A percentile compares a stretch with the other conserved stretches of the same genome.
Evolutionary conservation across 2,113 vertebrate species (phyloP).

Genomic region (Gymnobelideus leadbeateri): DNA sequence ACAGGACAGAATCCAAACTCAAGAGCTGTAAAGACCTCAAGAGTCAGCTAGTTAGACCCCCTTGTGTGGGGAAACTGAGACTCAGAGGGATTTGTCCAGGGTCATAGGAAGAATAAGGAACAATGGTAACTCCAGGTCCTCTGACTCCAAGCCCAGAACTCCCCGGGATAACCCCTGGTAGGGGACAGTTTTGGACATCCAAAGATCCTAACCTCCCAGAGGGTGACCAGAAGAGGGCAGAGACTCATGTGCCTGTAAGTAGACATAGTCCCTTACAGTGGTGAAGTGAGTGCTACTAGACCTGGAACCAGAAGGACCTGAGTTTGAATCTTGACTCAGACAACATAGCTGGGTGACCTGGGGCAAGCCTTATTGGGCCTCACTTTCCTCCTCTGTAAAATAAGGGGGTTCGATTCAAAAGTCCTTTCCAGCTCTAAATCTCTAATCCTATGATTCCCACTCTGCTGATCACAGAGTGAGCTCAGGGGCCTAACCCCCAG

Average conservation of each 20-base stretch:
- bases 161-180: neutral
- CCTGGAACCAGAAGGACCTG: neutral
- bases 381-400: neutral
- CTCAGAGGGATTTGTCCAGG: neutral
- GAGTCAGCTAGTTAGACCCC: neutral
- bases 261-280: neutral
- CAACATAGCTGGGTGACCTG: neutral
- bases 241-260: neutral
- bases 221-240: neutral
- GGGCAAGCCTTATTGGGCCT: neutral
- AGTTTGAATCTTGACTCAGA: neutral
- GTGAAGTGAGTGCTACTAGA: no score
- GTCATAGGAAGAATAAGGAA: neutral
- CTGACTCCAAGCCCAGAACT: no score
- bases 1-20: neutral
- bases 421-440: neutral
- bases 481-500: neutral
- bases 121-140: no score
- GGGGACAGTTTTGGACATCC: neutral
- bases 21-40: no score
- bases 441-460: neutral
- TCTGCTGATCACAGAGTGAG: neutral
- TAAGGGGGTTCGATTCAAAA: neutral
- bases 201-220: neutral
- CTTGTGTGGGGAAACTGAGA: neutral